phyloP scores from a whole-genome alignment of 2,888 invertebrate genomes.

The Orchesellides sinensis region DNA sequence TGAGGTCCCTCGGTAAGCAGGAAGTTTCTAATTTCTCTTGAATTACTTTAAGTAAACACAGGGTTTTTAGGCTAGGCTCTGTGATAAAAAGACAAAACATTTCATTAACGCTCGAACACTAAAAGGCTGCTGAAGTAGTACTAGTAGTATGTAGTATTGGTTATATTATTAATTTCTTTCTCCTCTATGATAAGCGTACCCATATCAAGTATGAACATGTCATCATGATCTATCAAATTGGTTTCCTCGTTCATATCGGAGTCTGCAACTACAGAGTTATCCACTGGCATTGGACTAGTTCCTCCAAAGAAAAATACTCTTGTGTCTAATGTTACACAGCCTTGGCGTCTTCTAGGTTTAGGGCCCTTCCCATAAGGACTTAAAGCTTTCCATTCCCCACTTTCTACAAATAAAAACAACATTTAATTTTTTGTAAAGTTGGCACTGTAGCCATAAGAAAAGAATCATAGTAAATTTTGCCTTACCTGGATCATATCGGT shows the following conservation, averaged over 20 bases:
- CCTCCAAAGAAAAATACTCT: conserved; percentile 93
- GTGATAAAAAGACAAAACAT: conserved; percentile 69
- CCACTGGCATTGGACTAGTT: conserved; percentile 79
- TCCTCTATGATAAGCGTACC: conserved; percentile 77
- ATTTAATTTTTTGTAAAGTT: neutral
- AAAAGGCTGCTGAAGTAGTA: too few relatives aligned
- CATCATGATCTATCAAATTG: conserved; percentile 87
- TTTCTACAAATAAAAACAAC: conserved; percentile 58
- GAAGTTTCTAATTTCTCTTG: conserved; percentile 82
- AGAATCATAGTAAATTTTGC: neutral
- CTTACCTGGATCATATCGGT: conserved; percentile 81
- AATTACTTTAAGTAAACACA: conserved; percentile 83
- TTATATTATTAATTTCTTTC: too few relatives aligned
- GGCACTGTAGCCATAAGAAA: too few relatives aligned
- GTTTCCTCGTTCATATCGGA: conserved; percentile 68
- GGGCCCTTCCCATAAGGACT: conserved; percentile 71
- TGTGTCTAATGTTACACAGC: conserved; percentile 85
- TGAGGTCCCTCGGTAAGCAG: conserved; percentile 82
- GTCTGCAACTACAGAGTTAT: conserved; percentile 52
- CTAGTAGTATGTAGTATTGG: too few relatives aligned
- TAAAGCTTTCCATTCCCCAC: conserved; percentile 70
- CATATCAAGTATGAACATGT: conserved; percentile 89
- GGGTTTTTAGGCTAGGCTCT: conserved; percentile 85
- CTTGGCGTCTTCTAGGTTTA: conserved; percentile 82
- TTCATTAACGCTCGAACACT: too few relatives aligned